Base-by-base conservation (phyloP, 2,797 vertebrate species). In the Poliocrania exsul region DNA sequence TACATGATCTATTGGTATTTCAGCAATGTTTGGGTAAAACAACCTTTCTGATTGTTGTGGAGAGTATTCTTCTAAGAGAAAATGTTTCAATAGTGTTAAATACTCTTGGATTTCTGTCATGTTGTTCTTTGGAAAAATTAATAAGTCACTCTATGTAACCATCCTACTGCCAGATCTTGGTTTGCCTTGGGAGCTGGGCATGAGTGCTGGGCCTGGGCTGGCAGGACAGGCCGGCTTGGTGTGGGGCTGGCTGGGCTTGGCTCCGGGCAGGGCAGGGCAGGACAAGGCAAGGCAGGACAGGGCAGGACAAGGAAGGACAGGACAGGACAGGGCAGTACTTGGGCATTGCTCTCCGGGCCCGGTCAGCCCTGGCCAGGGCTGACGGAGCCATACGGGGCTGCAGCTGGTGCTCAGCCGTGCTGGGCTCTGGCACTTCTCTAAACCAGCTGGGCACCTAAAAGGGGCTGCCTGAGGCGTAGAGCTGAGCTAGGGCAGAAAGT, bases 121-220 rank as follows among this genome's bases (percentile, higher is more conserved):
- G 2, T 23, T 72, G 37, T 64, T 78, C 21, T 81, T 56, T 38
- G 58, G 42, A 16, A 66, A 31, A 54, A 25, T 8, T 18, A 33
- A 19, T 47, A 14, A 13, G 13, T 70, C 57, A 3, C 11, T 19
- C 5, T 8, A 1, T 13, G 26, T 57, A 42, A 24, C 11, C n/a
- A 8, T 47, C 10, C 25, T 49, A 61, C 42, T 53, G 20, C 5
- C 16, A 6, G 24, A 25, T 10, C 8, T 26, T 1, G 18, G 40
- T 37, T 53, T 40, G 28, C 33, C 16, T 2, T 1, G n/a, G 25
- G 16, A 60, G 60, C 20, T 1, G 2, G 13, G 28, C 21, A 4
- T 1, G 2, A 37, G 50, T 7, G 9, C 35, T 2, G 3, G 10
- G 19, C 1, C 20, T 4, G 0, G 6, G 20, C 46, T 7, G 56